Evolutionary conservation across 1,140 invertebrate species (phyloP).

Genomic region (Elysia chlorotica): DNA sequence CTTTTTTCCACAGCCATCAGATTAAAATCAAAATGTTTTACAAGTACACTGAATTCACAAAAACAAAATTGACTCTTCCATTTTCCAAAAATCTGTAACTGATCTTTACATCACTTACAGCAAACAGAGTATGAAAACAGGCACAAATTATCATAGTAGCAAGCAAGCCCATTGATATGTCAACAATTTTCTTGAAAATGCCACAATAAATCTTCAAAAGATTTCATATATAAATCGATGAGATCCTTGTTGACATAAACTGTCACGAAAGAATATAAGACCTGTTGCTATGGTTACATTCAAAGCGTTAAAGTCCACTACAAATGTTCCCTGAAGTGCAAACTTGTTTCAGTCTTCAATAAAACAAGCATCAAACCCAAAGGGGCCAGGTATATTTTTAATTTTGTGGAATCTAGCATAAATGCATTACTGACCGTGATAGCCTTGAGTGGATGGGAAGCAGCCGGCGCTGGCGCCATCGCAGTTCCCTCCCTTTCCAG

Average conservation of each 20-base stretch:
- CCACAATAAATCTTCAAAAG: too few species aligned
- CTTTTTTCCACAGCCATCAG: not conserved
- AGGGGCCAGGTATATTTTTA: too few species aligned
- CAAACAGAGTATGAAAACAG: too few species aligned
- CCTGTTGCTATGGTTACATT: not conserved
- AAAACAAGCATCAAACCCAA: not conserved
- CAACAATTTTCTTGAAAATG: too few species aligned
- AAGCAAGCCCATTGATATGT: too few species aligned
- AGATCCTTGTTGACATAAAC: too few species aligned
- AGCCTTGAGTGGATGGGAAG: slow-evolving; percentile 68
- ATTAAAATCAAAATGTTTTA: not conserved
- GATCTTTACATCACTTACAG: too few species aligned
- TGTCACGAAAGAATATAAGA: too few species aligned
- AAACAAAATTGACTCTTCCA: too few species aligned
- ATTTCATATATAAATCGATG: too few species aligned
- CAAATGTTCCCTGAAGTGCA: not conserved
- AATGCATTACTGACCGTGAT: slow-evolving; percentile 53
- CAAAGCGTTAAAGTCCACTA: not conserved
- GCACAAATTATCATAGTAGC: too few species aligned
- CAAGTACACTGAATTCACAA: not conserved
- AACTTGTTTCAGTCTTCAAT: not conserved
- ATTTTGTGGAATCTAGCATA: slow-evolving; percentile 48
- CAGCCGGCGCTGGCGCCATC: slow-evolving; percentile 49
- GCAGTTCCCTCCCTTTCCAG: slow-evolving; percentile 37
- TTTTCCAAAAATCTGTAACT: too few species aligned